A percentile compares a stretch with the other conserved stretches of the same genome.
Conservation (phyloP, 2,113 vertebrate genomes). For the Pipa parva region DNA sequence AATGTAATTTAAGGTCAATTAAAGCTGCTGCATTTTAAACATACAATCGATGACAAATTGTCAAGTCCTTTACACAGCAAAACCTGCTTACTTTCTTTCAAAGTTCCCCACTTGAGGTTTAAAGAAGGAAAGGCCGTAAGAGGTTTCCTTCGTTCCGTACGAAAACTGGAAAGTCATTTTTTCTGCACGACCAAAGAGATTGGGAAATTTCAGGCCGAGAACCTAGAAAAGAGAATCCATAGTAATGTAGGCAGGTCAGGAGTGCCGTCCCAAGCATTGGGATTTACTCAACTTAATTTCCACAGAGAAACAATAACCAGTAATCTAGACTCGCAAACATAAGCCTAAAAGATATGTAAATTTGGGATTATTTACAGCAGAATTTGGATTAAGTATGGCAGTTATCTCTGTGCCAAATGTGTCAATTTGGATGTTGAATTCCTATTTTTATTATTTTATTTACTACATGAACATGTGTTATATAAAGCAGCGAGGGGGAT, state of each 20-base stretch:
- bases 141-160: conserved; percentile 96
- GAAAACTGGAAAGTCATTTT: conserved; percentile 97
- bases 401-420: too few relatives aligned
- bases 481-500: background rate
- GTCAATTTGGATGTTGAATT: too few relatives aligned
- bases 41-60: too few relatives aligned
- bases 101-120: conserved; percentile 87
- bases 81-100: conserved; percentile 80
- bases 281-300: conserved; percentile 40
- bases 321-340: too few relatives aligned
- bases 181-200: conserved; percentile 86
- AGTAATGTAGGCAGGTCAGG: too few relatives aligned
- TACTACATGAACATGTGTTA: too few relatives aligned
- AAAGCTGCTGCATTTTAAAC: too few relatives aligned
- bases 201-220: conserved; percentile 88
- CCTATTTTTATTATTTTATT: too few relatives aligned
- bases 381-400: too few relatives aligned
- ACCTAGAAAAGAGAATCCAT: conserved; percentile 66
- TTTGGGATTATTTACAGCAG: too few relatives aligned
- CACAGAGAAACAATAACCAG: background rate
- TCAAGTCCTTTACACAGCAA: background rate
- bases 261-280: conserved; percentile 87
- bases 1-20: too few relatives aligned
- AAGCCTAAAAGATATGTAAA: too few relatives aligned
- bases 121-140: conserved; percentile 92